A percentile compares a stretch with the other conserved stretches of the same genome.
Evolutionary conservation across 2,797 vertebrate genomes (phyloP).

Genomic region (Etheostoma perlongum): DNA sequence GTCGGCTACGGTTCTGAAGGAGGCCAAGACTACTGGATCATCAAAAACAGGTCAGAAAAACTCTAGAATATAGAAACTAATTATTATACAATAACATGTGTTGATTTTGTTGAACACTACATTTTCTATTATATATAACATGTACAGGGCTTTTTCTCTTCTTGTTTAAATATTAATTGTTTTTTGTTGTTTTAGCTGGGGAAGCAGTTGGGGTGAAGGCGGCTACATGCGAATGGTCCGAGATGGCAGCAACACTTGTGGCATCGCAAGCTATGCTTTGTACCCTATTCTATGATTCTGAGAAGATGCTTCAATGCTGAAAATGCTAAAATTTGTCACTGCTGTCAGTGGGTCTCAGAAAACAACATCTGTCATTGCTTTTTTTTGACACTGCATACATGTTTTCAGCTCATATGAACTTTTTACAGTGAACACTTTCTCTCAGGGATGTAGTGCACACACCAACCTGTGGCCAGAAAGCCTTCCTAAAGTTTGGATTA

Average conservation of each 20-base stretch:
- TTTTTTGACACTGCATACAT: conserved; percentile 18
- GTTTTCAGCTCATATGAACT: background rate
- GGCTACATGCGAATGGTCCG: conserved; percentile 85
- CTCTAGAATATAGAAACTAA: no score
- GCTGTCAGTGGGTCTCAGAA: conserved; percentile 5
- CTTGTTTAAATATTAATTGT: background rate
- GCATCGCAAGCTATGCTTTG: conserved; percentile 85
- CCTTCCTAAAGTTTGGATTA: background rate
- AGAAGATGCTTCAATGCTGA: background rate
- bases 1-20: conserved; percentile 84
- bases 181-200: conserved; percentile 77
- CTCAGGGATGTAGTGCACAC: conserved; percentile 52
- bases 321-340: background rate
- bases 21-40: conserved; percentile 85
- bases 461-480: background rate
- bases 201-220: conserved; percentile 84
- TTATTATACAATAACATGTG: background rate
- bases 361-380: conserved; percentile 6
- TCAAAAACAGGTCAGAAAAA: conserved; percentile 83
- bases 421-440: conserved; percentile 40
- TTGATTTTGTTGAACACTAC: background rate
- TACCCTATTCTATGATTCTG: conserved; percentile 81
- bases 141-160: background rate
- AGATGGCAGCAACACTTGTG: conserved; percentile 82
- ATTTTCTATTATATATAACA: accelerated